Evolutionary conservation across 2,888 invertebrate species (phyloP).

Genomic region (Nematopogon swammerdamellus): DNA sequence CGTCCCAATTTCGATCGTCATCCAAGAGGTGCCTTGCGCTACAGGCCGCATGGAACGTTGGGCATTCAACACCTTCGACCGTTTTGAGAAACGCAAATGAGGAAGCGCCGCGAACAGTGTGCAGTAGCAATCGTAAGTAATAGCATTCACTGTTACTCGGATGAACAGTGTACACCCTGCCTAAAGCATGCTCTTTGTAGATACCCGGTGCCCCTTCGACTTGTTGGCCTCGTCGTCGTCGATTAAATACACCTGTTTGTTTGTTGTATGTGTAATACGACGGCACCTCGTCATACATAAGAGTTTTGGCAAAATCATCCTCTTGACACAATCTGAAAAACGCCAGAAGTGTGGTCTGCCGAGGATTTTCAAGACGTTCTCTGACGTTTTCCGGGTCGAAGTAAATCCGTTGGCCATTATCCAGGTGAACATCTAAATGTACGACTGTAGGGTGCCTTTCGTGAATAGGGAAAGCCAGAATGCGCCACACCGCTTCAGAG

Average conservation of each 20-base stretch:
- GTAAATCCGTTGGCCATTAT: conserved; percentile 8
- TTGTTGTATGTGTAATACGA: background rate
- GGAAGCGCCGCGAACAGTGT: conserved; percentile 12
- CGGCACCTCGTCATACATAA: conserved; percentile 3
- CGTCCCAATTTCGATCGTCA: conserved; percentile 21
- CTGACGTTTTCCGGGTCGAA: background rate
- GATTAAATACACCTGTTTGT: conserved; percentile 2
- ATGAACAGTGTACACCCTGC: background rate
- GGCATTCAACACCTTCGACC: conserved; percentile 15
- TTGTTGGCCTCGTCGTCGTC: conserved; percentile 1
- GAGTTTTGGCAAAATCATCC: conserved; percentile 5
- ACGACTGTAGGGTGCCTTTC: conserved; percentile 8
- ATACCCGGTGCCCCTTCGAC: conserved; percentile 3
- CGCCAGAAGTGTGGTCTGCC: background rate
- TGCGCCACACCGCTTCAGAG: conserved; percentile 8
- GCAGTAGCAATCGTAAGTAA: conserved; percentile 3
- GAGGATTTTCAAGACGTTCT: background rate
- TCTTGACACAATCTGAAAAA: background rate
- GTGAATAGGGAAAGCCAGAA: conserved; percentile 8
- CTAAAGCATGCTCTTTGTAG: conserved; percentile 1
- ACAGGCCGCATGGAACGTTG: conserved; percentile 18
- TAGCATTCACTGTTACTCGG: conserved; percentile 2
- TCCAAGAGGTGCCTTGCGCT: conserved; percentile 18
- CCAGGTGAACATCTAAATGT: conserved; percentile 9
- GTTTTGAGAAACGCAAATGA: conserved; percentile 10